Evolutionary conservation across 2,113 vertebrate genomes (phyloP).

Genomic region (Ancistrus triradiatus): DNA sequence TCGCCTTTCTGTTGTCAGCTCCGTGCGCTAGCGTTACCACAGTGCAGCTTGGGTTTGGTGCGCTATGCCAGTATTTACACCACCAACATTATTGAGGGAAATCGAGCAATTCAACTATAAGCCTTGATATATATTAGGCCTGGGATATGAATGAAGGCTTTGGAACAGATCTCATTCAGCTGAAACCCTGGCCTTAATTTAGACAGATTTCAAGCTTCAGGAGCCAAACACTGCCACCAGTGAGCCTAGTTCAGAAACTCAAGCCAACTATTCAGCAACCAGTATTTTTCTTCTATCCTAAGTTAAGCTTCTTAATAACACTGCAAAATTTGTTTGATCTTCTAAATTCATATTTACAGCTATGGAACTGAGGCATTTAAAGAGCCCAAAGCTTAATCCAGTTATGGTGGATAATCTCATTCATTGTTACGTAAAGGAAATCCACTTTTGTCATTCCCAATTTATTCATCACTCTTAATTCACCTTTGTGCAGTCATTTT

Average conservation of each 20-base stretch:
- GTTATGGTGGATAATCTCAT: slow-evolving; percentile 59
- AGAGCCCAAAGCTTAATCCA: slow-evolving; percentile 65
- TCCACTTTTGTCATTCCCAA: slow-evolving; percentile 59
- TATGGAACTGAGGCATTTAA: slow-evolving; percentile 62
- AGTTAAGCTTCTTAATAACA: slow-evolving; percentile 65
- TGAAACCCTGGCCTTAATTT: slow-evolving; percentile 29
- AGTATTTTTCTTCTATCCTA: slow-evolving; percentile 32
- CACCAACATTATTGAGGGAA: slow-evolving; percentile 23
- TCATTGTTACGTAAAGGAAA: slow-evolving; percentile 58
- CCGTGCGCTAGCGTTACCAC: neutral
- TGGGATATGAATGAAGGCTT: neutral
- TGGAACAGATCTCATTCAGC: slow-evolving; percentile 12
- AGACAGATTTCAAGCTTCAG: slow-evolving; percentile 13
- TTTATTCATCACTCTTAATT: slow-evolving; percentile 60
- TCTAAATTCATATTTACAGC: slow-evolving; percentile 65
- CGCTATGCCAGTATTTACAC: neutral
- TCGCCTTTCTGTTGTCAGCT: slow-evolving; percentile 24
- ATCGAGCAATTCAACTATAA: neutral
- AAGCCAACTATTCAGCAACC: slow-evolving; percentile 4
- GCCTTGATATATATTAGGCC: neutral
- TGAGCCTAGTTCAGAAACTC: slow-evolving; percentile 12
- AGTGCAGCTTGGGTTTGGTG: neutral
- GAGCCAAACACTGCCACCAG: slow-evolving; percentile 8
- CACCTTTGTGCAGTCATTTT: too few relatives aligned
- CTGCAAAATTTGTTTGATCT: slow-evolving; percentile 64